Evolutionary conservation across 2,113 vertebrate species (phyloP).

Genomic region (Xenopus borealis): DNA sequence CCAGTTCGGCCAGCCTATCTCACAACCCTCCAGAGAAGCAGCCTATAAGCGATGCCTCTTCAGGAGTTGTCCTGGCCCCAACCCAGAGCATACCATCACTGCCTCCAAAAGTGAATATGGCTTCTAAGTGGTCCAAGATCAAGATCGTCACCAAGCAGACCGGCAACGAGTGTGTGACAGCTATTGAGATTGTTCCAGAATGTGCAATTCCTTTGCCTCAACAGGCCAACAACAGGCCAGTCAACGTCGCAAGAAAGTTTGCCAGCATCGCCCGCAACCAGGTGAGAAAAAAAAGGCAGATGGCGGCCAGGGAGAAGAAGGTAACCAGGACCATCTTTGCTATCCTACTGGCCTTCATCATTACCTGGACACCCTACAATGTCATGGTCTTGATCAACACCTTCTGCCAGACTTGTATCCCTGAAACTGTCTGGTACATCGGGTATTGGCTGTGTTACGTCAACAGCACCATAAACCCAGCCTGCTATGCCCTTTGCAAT

Average conservation of each 20-base stretch:
- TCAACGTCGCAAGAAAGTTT: constrained; percentile 90
- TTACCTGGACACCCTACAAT: constrained; percentile 97
- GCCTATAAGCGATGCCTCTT: constrained; percentile 62
- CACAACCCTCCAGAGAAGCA: constrained; percentile 80
- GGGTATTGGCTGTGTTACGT: constrained; percentile 98
- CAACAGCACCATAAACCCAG: constrained; percentile 97
- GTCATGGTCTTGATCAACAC: constrained; percentile 98
- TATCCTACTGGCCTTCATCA: constrained; percentile 93
- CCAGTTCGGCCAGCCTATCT: constrained; percentile 88
- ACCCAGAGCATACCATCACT: constrained; percentile 42
- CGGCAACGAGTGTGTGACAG: constrained; percentile 89
- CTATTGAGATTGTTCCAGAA: constrained; percentile 90
- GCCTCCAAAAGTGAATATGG: constrained; percentile 59
- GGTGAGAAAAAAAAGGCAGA: constrained; percentile 93
- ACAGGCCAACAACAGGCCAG: constrained; percentile 74
- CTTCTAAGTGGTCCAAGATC: constrained; percentile 94
- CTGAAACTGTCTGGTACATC: constrained; percentile 91
- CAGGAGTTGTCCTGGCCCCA: constrained; percentile 62
- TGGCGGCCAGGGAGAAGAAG: constrained; percentile 96
- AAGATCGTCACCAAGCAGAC: constrained; percentile 96
- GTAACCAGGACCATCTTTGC: constrained; percentile 97
- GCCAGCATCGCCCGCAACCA: constrained; percentile 96
- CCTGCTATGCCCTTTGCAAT: constrained; percentile 96
- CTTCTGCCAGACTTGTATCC: constrained; percentile 90
- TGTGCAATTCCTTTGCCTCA: constrained; percentile 70